Conservation (phyloP, 2,888 invertebrate genomes). For the Drosophila neonasuta region DNA sequence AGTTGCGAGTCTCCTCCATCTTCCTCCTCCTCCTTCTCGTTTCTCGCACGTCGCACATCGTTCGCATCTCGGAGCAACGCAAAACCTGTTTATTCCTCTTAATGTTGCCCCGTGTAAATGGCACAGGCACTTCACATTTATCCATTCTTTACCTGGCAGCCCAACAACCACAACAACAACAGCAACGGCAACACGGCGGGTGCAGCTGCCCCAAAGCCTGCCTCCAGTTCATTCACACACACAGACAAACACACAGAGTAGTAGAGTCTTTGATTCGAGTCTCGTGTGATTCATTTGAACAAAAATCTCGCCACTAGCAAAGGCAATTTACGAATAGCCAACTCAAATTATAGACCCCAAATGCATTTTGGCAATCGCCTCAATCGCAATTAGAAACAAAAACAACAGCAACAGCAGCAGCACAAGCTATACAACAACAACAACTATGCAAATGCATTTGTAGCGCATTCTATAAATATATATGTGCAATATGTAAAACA, state of each 20-base stretch:
- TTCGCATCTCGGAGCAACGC: conserved; percentile 32
- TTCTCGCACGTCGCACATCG: conserved; percentile 15
- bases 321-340: conserved; percentile 23
- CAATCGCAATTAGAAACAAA: conserved; percentile 48
- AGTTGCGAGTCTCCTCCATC: conserved; percentile 24
- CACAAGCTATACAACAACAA: conserved; percentile 15
- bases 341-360: conserved; percentile 32
- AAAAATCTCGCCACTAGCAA: conserved; percentile 28
- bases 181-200: conserved; percentile 7
- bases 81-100: conserved; percentile 52
- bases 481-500: conserved; percentile 52
- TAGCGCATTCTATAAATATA: conserved; percentile 65
- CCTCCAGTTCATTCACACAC: conserved; percentile 22
- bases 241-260: conserved; percentile 3
- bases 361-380: conserved; percentile 57
- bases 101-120: conserved; percentile 45
- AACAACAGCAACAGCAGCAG: conserved; percentile 19
- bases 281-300: conserved; percentile 59
- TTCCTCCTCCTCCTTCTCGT: background rate
- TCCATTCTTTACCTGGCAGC: conserved; percentile 64
- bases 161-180: background rate
- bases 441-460: conserved; percentile 49
- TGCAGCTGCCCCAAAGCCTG: conserved; percentile 59
- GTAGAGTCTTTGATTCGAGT: conserved; percentile 7
- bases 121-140: conserved; percentile 61